phyloP scores from a whole-genome alignment of 2,113 vertebrate species.

The Sula dactylatra region DNA sequence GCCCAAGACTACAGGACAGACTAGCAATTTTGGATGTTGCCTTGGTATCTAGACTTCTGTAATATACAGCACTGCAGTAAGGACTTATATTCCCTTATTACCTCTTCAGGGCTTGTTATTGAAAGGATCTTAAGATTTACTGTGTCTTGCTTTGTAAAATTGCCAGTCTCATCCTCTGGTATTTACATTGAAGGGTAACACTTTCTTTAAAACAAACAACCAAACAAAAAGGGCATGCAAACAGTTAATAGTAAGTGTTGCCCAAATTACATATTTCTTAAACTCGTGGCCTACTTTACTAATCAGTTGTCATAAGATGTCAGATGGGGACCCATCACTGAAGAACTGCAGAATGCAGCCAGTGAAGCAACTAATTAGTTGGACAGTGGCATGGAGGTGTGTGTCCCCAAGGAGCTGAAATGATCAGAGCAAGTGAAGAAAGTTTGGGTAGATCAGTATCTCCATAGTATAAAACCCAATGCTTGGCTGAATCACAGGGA shows the following conservation, averaged over 20 bases:
- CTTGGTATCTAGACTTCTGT: not conserved
- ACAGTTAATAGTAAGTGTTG: conserved; percentile 63
- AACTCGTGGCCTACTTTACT: conserved; percentile 75
- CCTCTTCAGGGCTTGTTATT: not conserved
- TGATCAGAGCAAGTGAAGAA: conserved; percentile 71
- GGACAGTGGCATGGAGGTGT: conserved; percentile 73
- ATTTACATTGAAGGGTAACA: not conserved
- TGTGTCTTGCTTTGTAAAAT: not conserved
- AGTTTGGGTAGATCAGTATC: conserved; percentile 42
- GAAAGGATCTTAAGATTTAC: not conserved
- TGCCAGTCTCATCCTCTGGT: not conserved
- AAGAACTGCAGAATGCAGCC: conserved; percentile 68
- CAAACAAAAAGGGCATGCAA: conserved; percentile 6
- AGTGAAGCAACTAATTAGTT: conserved; percentile 77
- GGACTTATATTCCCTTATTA: not conserved
- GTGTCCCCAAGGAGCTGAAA: conserved; percentile 58
- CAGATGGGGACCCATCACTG: conserved; percentile 71
- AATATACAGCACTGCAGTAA: not conserved
- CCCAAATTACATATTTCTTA: conserved; percentile 68
- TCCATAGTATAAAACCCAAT: conserved; percentile 30
- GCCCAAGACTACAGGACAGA: not conserved
- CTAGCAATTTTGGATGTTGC: not conserved
- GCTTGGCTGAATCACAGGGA: conserved; percentile 17
- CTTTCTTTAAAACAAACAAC: not conserved
- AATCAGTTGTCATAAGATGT: conserved; percentile 74